phyloP scores from a whole-genome alignment of 2,113 vertebrate species.

The Herpetotheres cachinnans region DNA sequence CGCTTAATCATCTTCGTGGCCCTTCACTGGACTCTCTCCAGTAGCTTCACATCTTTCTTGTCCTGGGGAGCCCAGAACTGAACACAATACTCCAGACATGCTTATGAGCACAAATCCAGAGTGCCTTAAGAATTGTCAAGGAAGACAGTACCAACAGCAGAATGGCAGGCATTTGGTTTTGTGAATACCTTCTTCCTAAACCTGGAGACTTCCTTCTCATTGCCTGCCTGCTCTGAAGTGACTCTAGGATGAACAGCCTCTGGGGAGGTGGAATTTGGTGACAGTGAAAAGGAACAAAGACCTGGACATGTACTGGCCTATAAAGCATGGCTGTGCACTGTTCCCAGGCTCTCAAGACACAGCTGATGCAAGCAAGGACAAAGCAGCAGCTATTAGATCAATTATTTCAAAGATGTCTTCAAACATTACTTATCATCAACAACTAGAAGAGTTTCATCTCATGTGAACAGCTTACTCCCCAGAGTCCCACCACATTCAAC shows the following conservation, averaged over 20 bases:
- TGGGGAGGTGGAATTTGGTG: not conserved
- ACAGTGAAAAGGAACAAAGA: not conserved
- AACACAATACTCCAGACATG: not conserved
- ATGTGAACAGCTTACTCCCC: constrained; percentile 24
- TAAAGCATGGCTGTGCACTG: not conserved
- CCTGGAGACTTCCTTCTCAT: not conserved
- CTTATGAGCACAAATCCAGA: not conserved
- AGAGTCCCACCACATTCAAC: not conserved
- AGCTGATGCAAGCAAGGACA: not conserved
- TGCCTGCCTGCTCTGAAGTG: not conserved
- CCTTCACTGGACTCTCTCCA: not conserved
- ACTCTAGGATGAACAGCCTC: not conserved
- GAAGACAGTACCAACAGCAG: not conserved
- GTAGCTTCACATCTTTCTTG: not conserved
- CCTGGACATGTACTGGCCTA: not conserved
- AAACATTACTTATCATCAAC: not conserved
- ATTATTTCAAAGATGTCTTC: not conserved
- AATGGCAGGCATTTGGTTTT: not conserved
- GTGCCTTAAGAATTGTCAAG: not conserved
- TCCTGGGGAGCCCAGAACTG: not conserved
- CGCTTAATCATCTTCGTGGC: not conserved
- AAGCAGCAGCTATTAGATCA: not conserved
- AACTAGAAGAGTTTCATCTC: not conserved
- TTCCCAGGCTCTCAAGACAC: not conserved
- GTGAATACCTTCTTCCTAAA: not conserved